Conservation (phyloP, 2,113 vertebrate species). For the Mormyrus iriodes region DNA sequence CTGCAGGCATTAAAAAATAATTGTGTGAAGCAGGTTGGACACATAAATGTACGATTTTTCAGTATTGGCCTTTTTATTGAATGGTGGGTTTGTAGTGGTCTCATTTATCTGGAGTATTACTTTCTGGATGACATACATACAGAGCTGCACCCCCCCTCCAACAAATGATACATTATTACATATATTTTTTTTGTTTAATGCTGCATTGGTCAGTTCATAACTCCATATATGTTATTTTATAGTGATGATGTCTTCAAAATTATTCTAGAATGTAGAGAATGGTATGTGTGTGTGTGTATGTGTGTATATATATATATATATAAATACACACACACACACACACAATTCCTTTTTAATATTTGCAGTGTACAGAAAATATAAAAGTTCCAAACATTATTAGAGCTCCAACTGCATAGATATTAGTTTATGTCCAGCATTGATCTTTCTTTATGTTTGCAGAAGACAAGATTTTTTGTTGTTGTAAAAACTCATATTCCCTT, state of each 20-base stretch:
- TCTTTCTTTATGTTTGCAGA: not conserved
- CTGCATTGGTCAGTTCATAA: too few species aligned
- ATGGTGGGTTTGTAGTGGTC: too few species aligned
- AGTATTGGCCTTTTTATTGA: not conserved
- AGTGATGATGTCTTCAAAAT: not conserved
- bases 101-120: too few species aligned
- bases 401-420: conserved; percentile 14
- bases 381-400: not conserved
- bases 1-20: not conserved
- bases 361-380: not conserved
- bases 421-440: not conserved
- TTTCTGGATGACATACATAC: too few species aligned
- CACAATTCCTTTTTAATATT: not conserved
- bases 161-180: too few species aligned
- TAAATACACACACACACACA: not conserved
- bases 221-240: not conserved
- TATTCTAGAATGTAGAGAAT: not conserved
- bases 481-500: not conserved
- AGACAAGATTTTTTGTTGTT: not conserved
- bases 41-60: not conserved
- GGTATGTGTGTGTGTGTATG: not conserved
- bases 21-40: not conserved
- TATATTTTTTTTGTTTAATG: too few species aligned
- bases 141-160: too few species aligned
- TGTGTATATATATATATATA: not conserved